Evolutionary conservation across 2,797 vertebrate species (phyloP), one percentile per base, ranked within the genome.

Genomic region (Miopithecus talapoin): DNA sequence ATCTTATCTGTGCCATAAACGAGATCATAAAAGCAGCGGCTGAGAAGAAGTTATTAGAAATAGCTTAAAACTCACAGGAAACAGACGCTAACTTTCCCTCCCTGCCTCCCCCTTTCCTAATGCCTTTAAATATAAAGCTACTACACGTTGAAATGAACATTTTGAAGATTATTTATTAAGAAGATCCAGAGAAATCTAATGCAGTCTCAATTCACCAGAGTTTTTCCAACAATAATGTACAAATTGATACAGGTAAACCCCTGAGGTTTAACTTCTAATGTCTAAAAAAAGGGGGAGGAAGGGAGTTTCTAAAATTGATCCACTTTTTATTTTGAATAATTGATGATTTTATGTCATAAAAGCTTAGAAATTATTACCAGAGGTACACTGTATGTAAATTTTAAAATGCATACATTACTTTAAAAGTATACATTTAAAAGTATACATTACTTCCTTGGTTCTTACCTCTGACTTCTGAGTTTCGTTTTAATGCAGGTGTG

Each of bases 111-210:
- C 6, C 33, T 48, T 55, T 28, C 50, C 39, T 36, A 85, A 87
- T 8, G 78, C 28, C 84, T 64, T 26, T 83, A 84, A 78, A 14
- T 78, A 95, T 46, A 89, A 84, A 92, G 85, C 53, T 75, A 68
- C 24, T 28, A 78, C 19, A 41, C 28, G 59, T 19, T 70, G 41
- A 92, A 95, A 86, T 68, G 28, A 78, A 50, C 0, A 88, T 93
- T 98, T 91, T 91, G 87, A 86, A 30, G 92, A 86, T 80, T 94
- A 87, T 91, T 96, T 97, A 97, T 86, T 92, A 87, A 95, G 86
- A 88, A 90, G 80, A 13, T 33, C 79, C 89, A 81, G 43, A 97
- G 76, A 97, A 98, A 98, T 88, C 88, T 41, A 97, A 97, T 33
- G 53, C 72, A 39, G n/a, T 89, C 96, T 78, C 86, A 97, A 94